Conservation (phyloP, 1,140 invertebrate species). For the Pectinophora gossypiella region DNA sequence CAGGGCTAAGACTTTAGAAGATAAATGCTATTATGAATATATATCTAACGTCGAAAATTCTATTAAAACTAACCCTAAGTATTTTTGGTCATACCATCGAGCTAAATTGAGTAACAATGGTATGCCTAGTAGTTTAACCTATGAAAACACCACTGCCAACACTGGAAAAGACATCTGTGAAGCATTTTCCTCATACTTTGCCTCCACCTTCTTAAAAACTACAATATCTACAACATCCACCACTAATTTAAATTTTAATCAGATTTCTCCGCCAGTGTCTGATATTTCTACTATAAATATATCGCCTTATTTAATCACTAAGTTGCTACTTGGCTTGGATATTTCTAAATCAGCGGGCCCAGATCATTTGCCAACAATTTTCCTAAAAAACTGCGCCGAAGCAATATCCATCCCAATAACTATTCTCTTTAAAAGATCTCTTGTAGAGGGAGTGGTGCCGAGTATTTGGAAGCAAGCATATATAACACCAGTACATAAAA, state of each 20-base stretch:
- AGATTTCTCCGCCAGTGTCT: background rate
- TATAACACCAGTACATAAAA: conserved; percentile 25
- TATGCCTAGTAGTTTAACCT: conserved; percentile 3
- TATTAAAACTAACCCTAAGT: conserved; percentile 16
- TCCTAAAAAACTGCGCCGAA: conserved; percentile 23
- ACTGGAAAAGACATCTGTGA: conserved; percentile 15
- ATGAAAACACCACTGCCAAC: background rate
- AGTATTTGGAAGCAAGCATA: conserved; percentile 27
- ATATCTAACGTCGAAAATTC: conserved; percentile 10
- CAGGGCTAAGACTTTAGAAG: conserved; percentile 8
- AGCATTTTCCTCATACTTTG: conserved; percentile 16
- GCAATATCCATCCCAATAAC: conserved; percentile 14
- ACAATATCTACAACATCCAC: background rate
- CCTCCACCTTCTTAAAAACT: conserved; percentile 9
- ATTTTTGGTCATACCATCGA: conserved; percentile 18
- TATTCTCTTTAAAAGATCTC: conserved; percentile 20
- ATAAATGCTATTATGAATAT: conserved; percentile 11
- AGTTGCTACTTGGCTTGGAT: background rate
- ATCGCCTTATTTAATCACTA: background rate
- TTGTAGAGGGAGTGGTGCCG: conserved; percentile 18
- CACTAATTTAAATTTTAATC: too few species aligned
- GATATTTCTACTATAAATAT: background rate
- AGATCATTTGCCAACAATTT: conserved; percentile 16
- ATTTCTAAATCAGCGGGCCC: conserved; percentile 5
- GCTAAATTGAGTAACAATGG: background rate